Percentiles rank a stretch among this genome's conserved stretches.
Evolutionary conservation across 2,113 vertebrate genomes (phyloP).

Genomic region (Hemiscyllium ocellatum): DNA sequence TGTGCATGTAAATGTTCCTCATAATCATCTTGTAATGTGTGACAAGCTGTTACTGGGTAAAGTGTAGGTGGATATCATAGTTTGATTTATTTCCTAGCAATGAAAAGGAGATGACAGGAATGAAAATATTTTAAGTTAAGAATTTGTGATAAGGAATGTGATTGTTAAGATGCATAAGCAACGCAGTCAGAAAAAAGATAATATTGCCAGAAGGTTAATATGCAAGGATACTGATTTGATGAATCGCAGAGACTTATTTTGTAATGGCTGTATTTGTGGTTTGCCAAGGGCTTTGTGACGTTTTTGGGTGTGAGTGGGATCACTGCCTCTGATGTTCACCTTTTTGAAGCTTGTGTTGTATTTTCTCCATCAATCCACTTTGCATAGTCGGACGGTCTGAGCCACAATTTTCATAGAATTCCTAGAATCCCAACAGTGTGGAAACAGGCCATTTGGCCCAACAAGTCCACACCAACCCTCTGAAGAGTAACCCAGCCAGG

Average conservation of each 20-base stretch:
- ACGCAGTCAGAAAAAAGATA: background rate
- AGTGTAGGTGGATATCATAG: background rate
- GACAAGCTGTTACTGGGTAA: background rate
- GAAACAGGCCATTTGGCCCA: no score
- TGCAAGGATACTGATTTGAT: background rate
- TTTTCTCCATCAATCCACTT: background rate
- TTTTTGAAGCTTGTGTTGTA: background rate
- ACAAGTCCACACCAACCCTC: no score
- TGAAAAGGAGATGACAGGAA: background rate
- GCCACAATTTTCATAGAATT: background rate
- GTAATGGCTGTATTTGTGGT: background rate
- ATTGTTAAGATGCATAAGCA: background rate
- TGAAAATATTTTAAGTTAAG: background rate
- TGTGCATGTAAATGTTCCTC: background rate
- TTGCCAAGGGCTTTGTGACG: background rate
- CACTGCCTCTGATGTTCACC: background rate
- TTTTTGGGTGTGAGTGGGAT: background rate
- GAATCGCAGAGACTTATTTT: background rate
- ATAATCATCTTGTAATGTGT: background rate
- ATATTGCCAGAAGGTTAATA: background rate
- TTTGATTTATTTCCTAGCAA: background rate
- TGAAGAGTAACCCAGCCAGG: no score
- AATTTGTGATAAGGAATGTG: background rate
- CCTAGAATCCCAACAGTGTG: no score
- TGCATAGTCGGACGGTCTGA: background rate